These are phyloP conservation scores for Schizothorax lantsangensis DNA, from an alignment of 2,797 vertebrate species.

Conservation along the genomic window DNA sequence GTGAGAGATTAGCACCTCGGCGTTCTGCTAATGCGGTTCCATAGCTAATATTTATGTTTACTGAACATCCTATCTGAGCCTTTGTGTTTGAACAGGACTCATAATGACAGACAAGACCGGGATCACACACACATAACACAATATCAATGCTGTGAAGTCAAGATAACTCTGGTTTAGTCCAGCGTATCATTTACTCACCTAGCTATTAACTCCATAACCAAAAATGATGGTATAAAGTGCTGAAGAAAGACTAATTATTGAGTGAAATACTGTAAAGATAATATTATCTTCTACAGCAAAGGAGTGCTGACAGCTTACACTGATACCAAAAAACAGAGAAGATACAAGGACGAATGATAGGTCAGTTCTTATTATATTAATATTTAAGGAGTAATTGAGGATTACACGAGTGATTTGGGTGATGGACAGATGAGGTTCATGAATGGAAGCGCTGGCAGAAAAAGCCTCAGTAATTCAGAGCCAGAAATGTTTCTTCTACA, in stretches of 20 bases:
- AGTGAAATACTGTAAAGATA: not conserved
- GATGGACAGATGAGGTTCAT: not conserved
- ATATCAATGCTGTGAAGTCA: not conserved
- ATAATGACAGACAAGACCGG: slow-evolving; percentile 19
- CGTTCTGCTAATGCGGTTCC: slow-evolving; percentile 9
- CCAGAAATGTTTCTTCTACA: not conserved
- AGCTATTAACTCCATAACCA: not conserved
- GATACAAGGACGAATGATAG: not conserved
- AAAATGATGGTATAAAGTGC: not conserved
- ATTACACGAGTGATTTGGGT: not conserved
- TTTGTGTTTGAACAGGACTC: slow-evolving; percentile 35
- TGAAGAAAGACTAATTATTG: not conserved
- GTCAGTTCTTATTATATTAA: not conserved
- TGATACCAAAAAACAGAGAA: not conserved
- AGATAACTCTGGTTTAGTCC: not conserved
- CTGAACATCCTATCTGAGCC: slow-evolving; percentile 34
- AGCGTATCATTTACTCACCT: not conserved
- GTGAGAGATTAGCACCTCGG: not conserved
- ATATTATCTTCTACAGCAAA: not conserved
- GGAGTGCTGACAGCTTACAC: not conserved
- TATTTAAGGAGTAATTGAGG: not conserved
- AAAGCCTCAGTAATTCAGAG: not conserved
- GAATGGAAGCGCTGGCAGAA: not conserved
- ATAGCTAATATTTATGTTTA: slow-evolving; percentile 41
- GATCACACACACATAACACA: not conserved